Base-by-base conservation (phyloP, 2,888 invertebrate genomes). In the Drosophila pseudotalamancana region DNA sequence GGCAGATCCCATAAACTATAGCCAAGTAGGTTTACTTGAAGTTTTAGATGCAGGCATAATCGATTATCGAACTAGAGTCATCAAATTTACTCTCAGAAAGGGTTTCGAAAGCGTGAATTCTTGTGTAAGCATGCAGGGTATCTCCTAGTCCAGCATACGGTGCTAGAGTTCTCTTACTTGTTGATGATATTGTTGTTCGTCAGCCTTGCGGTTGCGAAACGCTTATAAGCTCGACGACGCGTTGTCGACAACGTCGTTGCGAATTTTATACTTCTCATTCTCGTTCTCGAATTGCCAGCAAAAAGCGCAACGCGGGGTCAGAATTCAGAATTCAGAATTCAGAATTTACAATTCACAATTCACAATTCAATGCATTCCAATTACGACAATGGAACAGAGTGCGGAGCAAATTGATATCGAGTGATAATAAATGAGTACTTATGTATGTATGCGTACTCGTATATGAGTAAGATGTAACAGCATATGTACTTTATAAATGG, bases 151-250 rank as follows among this genome's bases (percentile, higher is more conserved):
- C n/a, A n/a, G n/a, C n/a, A n/a, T n/a, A n/a, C n/a, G n/a, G n/a
- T n/a, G n/a, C n/a, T n/a, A n/a, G n/a, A n/a, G n/a, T n/a, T n/a
- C n/a, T n/a, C n/a, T n/a, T n/a, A n/a, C n/a, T n/a, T n/a, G n/a
- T n/a, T 21, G 25, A 11, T 14, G 16, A 21, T 37, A 6, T 16
- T 50, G 37, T 35, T 53, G 50, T 18, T 31, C 5, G 32, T 55
- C n/a, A n/a, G n/a, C 51, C 42, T 72, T 72, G 82, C 66, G 70
- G 72, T 81, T 77, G 75, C 75, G 69, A 81, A 81, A 65, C 62
- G 48, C 48, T 77, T 63, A 68, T 51, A 75, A 81, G 72, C 63
- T 71, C 29, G 25, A 54, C 57, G 42, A 23, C 37, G 49, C 23
- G n/a, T 4, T 39, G 51, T 14, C 43, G 35, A 34, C 37, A 12